These are phyloP conservation scores for Passer montanus DNA, from an alignment of 2,113 vertebrate genomes.

Conservation along the genomic window DNA sequence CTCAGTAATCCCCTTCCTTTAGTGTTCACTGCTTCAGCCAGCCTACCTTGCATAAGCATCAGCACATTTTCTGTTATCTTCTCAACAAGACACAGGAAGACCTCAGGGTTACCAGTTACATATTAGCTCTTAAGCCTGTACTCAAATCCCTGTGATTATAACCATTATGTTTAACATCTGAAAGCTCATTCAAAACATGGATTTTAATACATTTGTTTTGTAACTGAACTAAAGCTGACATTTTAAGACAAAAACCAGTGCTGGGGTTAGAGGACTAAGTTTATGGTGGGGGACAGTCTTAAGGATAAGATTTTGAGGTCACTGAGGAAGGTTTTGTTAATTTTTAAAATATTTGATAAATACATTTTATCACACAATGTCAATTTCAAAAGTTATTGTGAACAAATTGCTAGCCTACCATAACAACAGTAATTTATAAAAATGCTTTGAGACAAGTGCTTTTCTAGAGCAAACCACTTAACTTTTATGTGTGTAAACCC, in stretches of 20 bases:
- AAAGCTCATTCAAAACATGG: slow-evolving; percentile 6
- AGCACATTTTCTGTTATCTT: slow-evolving; percentile 28
- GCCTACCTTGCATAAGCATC: slow-evolving; percentile 29
- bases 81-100: slow-evolving; percentile 32
- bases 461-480: neutral
- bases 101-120: slow-evolving; percentile 9
- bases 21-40: slow-evolving; percentile 17
- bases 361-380: neutral
- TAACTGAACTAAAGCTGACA: neutral
- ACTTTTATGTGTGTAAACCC: neutral
- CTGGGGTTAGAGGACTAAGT: neutral
- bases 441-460: neutral
- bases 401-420: neutral
- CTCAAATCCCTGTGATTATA: slow-evolving; percentile 13
- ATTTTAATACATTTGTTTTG: neutral
- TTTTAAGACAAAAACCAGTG: neutral
- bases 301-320: neutral
- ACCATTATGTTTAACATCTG: neutral
- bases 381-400: neutral
- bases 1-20: slow-evolving; percentile 45
- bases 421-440: neutral
- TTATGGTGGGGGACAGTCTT: neutral
- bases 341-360: neutral
- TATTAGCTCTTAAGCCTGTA: slow-evolving; percentile 6
- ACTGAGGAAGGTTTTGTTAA: neutral